Evolutionary conservation across 2,797 vertebrate species (phyloP), one percentile per base, ranked within the genome.

Genomic region (Pogonophryne albipinna): DNA sequence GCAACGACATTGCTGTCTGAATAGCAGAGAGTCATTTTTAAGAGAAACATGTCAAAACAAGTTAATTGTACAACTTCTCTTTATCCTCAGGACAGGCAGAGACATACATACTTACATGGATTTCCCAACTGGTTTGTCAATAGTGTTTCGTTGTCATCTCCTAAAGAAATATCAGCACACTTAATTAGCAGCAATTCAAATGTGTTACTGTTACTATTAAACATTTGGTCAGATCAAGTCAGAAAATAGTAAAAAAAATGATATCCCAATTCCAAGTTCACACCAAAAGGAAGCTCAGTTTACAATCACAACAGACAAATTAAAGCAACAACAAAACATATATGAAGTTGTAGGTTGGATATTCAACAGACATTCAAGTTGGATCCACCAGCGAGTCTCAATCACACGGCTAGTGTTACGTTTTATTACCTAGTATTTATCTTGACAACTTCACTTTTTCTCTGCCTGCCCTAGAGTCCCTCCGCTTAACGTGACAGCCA

Each of bases 1-100:
- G 66, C 47, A 38, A 94, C 60, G 52, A 90, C 80, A 3, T 10
- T 86, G 52, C 74, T 71, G 63, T 91, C 94, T 95, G 68, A 57
- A 79, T 90, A 57, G 34, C 2, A 87, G n/a, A 6, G 66, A 44
- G 9, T 38, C 7, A 27, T 27, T 5, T 27, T 27, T 27, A 27
- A 27, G 27, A 27, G 4, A 27, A 38, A 38, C 2, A 38, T 38
- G 6, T 38, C 6, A 38, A 38, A 9, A 38, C 34, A 38, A 38
- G 34, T 38, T 38, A 1, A 38, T 38, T 38, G 9, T 9, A 45
- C 27, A 79, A 16, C 3, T 3, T 17, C 6, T 5, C 2, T 3
- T 16, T 51, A 15, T 1, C 10, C 19, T 15, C 27, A 38, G 34
- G 6, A 7, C 8, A 46, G 11, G 3, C 31, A 38, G n/a, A 15